These are phyloP conservation scores for Trialeurodes vaporariorum DNA, from an alignment of 1,140 invertebrate species.

Conservation along the genomic window DNA sequence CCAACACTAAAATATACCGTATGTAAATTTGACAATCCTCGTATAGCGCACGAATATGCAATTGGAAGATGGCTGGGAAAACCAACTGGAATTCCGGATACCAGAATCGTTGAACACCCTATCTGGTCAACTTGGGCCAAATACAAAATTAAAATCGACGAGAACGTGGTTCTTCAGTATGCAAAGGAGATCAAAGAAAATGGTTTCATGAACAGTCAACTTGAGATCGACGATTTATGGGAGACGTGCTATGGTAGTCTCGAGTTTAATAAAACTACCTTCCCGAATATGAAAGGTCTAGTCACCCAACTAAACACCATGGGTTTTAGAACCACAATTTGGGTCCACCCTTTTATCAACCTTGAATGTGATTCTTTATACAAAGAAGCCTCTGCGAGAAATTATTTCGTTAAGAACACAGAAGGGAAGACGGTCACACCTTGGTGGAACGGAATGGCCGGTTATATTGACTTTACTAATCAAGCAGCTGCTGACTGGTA, in stretches of 20 bases:
- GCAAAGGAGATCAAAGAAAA: conserved; percentile 53
- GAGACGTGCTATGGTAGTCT: conserved; percentile 77
- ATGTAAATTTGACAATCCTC: conserved; percentile 7
- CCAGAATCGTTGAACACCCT: conserved; percentile 45
- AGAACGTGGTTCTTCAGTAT: conserved; percentile 51
- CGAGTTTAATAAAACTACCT: conserved; percentile 31
- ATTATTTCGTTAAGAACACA: conserved; percentile 46
- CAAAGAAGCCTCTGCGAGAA: conserved; percentile 21
- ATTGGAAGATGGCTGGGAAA: conserved; percentile 1
- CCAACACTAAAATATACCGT: conserved; percentile 4
- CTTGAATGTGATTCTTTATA: conserved; percentile 51
- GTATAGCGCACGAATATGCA: conserved; percentile 5
- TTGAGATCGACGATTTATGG: conserved; percentile 89
- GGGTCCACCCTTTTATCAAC: conserved; percentile 86
- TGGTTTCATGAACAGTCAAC: conserved; percentile 62
- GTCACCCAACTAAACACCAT: conserved; percentile 11
- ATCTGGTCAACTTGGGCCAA: conserved; percentile 88
- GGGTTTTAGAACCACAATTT: conserved; percentile 47
- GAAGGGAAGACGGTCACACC: conserved; percentile 43
- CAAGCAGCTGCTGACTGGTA: conserved; percentile 53
- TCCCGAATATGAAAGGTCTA: not conserved
- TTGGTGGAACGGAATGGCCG: conserved; percentile 72
- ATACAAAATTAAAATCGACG: conserved; percentile 56
- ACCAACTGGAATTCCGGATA: conserved; percentile 41
- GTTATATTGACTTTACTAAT: conserved; percentile 69